These are phyloP conservation scores for Buceros bicornis DNA, from an alignment of 2,797 vertebrate genomes.

Conservation along the genomic window DNA sequence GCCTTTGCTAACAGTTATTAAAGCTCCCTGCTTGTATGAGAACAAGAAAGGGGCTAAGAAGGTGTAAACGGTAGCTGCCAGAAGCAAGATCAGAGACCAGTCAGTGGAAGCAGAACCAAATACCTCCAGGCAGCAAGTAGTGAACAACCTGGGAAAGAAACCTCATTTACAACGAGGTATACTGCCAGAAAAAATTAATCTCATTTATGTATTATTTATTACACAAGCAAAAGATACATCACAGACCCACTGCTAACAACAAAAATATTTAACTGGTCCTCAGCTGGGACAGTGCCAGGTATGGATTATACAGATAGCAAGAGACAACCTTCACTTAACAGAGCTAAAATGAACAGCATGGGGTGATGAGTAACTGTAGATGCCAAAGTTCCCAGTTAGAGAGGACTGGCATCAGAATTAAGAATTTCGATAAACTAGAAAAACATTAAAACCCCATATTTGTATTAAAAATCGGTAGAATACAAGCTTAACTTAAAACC, in stretches of 20 bases:
- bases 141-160: background rate
- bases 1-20: background rate
- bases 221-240: background rate
- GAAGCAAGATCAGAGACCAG: background rate
- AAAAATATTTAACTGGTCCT: background rate
- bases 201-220: background rate
- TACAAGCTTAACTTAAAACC: background rate
- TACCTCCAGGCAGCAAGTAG: background rate
- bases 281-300: background rate
- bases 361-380: background rate
- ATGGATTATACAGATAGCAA: background rate
- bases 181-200: background rate
- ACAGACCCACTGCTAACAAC: background rate
- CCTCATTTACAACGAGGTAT: background rate
- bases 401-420: background rate
- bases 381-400: background rate
- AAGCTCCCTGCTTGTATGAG: background rate
- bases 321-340: background rate
- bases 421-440: background rate
- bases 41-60: background rate
- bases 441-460: background rate
- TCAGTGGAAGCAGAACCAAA: background rate
- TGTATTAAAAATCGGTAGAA: background rate
- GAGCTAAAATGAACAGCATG: background rate
- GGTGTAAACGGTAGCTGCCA: background rate